Evolutionary conservation across 2,888 invertebrate genomes (phyloP), one percentile per base, ranked within the genome.

Genomic region (Loripinus fragilis): DNA sequence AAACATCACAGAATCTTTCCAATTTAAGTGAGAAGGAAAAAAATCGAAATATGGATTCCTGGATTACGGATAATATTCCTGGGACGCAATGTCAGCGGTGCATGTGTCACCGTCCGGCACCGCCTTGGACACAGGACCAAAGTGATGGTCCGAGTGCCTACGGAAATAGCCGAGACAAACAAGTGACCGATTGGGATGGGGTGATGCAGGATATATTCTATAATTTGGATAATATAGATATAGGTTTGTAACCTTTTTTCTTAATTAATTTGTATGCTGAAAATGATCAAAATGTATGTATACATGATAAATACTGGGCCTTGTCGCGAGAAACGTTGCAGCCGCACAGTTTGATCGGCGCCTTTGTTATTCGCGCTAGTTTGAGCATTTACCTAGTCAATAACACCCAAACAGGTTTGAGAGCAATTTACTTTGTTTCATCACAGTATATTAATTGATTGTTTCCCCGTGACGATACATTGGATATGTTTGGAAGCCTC

Each of bases 121-220:
- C 52, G 0, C 33, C 15, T 5, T 33, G 35, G 45, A 60, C 45
- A 25, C 60, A 38, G 69, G 30, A 33, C 35, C 64, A 41, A 41
- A n/a, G 17, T 30, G 41, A 35, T 41, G 55, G 23, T 20, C 30
- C 20, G 48, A 68, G 17, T 33, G 28, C 25, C 17, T 30, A 50
- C 52, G 35, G 30, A 45, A 25, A 28, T 38, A 25, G 69, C 41
- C 72, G 78, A 50, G 79, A 84, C 0, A 84, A 81, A 48, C 81
- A 77, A 33, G 67, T 75, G 8, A 81, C 81, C 0, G 79, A 84
- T 41, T 84, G 81, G 84, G 70, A 75, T 68, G 84, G 84, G 0
- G 84, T 84, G 17, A 78, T 84, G 79, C 77, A 81, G 48, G 84
- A 84, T 66, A 64, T 84, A 15, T 84, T 84, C 78, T 83, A 83